These are phyloP conservation scores for Zoroaster sp. DNA, from an alignment of 53 echinoderm and acorn worm genomes.

Conservation along the genomic window DNA sequence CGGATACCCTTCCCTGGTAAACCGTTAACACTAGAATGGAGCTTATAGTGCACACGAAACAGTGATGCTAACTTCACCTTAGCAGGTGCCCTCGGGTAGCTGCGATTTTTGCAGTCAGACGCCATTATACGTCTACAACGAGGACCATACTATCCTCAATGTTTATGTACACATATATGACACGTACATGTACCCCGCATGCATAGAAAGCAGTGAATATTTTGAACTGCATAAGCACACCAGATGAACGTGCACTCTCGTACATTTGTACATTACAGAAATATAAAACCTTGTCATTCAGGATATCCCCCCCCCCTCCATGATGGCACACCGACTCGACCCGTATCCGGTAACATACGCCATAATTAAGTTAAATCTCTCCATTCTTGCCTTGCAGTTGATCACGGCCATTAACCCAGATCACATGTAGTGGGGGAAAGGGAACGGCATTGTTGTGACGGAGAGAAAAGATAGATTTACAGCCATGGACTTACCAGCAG, in stretches of 20 bases:
- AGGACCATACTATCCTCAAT: not conserved
- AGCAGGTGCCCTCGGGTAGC: too few relatives aligned
- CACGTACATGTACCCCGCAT: not conserved
- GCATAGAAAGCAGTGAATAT: not conserved
- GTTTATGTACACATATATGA: not conserved
- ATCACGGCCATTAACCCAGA: conserved; percentile 7
- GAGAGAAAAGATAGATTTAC: not conserved
- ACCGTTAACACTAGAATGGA: not conserved
- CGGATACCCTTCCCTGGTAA: too few relatives aligned
- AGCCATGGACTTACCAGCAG: conserved; percentile 33
- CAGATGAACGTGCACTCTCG: not conserved
- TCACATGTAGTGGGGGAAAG: conserved; percentile 1
- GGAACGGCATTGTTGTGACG: not conserved
- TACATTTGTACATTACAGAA: not conserved
- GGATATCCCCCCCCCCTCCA: not conserved
- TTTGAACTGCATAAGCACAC: not conserved
- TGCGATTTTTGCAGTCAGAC: too few relatives aligned
- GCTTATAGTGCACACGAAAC: not conserved
- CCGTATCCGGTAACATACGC: not conserved
- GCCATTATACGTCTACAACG: not conserved
- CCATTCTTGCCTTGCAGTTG: conserved; percentile 23
- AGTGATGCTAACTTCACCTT: too few relatives aligned
- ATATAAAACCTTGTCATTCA: not conserved
- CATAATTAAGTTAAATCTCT: not conserved
- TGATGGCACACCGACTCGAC: not conserved